Conservation (phyloP, 2,888 invertebrate genomes). For the Pantelozetes paolii region DNA sequence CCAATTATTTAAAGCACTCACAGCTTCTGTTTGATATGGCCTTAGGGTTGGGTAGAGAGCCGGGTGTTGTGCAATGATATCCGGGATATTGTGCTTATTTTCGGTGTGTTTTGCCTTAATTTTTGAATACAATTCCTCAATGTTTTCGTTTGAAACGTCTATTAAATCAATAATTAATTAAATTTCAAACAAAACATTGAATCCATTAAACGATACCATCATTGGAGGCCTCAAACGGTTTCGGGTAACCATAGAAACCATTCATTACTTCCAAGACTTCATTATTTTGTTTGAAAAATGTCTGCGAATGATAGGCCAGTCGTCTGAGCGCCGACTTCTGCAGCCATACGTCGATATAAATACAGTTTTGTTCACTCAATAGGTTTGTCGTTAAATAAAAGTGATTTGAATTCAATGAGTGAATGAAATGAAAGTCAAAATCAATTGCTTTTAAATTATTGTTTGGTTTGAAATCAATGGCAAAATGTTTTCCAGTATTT, state of each 20-base stretch:
- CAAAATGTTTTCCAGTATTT: slow-evolving; percentile 14
- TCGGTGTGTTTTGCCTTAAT: slow-evolving; percentile 19
- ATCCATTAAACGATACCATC: neutral
- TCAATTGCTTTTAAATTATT: neutral
- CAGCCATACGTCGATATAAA: slow-evolving; percentile 11
- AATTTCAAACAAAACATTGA: neutral
- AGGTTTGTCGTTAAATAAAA: slow-evolving; percentile 5
- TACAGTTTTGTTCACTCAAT: neutral
- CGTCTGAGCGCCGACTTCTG: neutral
- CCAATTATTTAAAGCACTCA: slow-evolving; percentile 50
- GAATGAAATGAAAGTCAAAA: slow-evolving; percentile 5
- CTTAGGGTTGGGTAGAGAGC: slow-evolving; percentile 57
- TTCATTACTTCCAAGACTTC: slow-evolving; percentile 14
- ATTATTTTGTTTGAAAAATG: neutral
- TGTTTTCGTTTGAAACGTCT: slow-evolving; percentile 13
- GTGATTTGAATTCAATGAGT: neutral
- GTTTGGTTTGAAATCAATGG: neutral
- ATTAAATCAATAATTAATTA: neutral
- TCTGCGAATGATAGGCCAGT: slow-evolving; percentile 9
- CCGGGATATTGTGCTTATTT: neutral
- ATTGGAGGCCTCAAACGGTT: neutral
- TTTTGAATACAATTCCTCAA: slow-evolving; percentile 21
- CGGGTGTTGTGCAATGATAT: slow-evolving; percentile 20
- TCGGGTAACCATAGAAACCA: neutral
- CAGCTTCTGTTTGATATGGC: slow-evolving; percentile 63